phyloP scores from a whole-genome alignment of 2,888 invertebrate species.

The Protula sp. region DNA sequence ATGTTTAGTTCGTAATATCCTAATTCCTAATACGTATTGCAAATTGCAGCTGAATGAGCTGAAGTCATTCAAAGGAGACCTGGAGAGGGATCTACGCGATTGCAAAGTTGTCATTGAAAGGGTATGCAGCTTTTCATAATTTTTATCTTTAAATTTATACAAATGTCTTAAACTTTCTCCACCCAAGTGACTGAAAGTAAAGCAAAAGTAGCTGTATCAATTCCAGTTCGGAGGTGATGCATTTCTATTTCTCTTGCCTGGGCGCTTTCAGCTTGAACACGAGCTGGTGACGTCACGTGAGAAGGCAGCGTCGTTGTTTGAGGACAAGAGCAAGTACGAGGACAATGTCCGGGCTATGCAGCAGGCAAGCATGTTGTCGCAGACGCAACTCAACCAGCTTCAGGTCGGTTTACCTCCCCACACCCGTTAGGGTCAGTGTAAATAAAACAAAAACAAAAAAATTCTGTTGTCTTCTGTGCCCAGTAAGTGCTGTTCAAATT shows the following conservation, averaged over 20 bases:
- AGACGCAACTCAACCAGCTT: constrained; percentile 41
- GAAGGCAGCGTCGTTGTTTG: constrained; percentile 30
- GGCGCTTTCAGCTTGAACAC: constrained; percentile 35
- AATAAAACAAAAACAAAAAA: too few species aligned
- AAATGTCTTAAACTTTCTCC: too few species aligned
- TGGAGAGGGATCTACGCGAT: constrained; percentile 42
- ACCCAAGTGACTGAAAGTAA: too few species aligned
- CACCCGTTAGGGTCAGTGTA: too few species aligned
- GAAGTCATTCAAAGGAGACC: constrained; percentile 41
- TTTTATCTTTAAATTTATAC: too few species aligned
- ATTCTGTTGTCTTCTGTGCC: not conserved
- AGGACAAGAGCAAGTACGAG: constrained; percentile 38
- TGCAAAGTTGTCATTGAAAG: constrained; percentile 37
- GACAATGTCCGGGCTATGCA: constrained; percentile 40
- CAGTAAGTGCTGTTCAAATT: too few species aligned
- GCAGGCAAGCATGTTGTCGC: constrained; percentile 37
- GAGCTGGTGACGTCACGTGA: constrained; percentile 38
- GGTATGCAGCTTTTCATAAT: too few species aligned
- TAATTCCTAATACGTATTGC: too few species aligned
- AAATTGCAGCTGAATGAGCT: constrained; percentile 43
- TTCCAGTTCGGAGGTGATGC: too few species aligned
- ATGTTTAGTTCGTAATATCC: too few species aligned
- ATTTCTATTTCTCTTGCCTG: too few species aligned
- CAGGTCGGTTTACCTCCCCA: constrained; percentile 28
- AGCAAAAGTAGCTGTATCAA: too few species aligned